Percentiles rank a stretch among this genome's conserved stretches.
Conservation (phyloP, 1,140 invertebrate species). For the Drosophila serrata region DNA sequence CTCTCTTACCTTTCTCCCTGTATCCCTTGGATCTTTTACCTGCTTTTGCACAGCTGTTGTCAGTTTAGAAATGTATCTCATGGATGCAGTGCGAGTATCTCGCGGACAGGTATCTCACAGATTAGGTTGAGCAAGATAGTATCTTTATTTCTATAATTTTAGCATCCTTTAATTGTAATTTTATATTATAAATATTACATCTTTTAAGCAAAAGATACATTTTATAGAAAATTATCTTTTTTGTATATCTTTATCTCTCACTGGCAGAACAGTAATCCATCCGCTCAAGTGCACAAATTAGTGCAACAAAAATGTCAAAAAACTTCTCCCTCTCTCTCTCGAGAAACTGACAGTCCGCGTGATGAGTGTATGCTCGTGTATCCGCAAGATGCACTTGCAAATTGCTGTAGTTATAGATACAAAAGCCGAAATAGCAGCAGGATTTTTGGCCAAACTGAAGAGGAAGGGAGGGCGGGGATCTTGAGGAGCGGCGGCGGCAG, state of each 20-base stretch:
- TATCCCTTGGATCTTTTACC: too few relatives aligned
- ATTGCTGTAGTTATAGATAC: constrained; percentile 78
- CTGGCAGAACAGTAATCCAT: constrained; percentile 40
- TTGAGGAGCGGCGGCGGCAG: background rate
- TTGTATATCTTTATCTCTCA: constrained; percentile 7
- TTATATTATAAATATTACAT: background rate
- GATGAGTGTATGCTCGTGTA: constrained; percentile 45
- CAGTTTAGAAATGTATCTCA: constrained; percentile 62
- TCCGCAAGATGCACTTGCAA: constrained; percentile 68
- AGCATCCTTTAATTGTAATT: background rate
- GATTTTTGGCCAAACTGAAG: constrained; percentile 40
- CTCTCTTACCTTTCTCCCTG: background rate
- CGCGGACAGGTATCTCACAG: constrained; percentile 14
- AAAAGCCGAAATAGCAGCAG: constrained; percentile 58
- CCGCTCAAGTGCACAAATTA: constrained; percentile 68
- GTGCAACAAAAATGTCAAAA: constrained; percentile 72
- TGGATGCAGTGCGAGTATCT: constrained; percentile 41
- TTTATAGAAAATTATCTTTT: too few relatives aligned
- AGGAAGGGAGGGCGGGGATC: too few relatives aligned
- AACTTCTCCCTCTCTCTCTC: too few relatives aligned
- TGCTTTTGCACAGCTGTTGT: constrained; percentile 66
- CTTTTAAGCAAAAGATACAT: background rate
- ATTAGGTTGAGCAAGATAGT: constrained; percentile 7
- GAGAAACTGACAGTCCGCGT: constrained; percentile 43
- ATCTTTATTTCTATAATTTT: background rate